phyloP scores from a whole-genome alignment of 2,888 invertebrate genomes.

The Heterodera filipjevi region DNA sequence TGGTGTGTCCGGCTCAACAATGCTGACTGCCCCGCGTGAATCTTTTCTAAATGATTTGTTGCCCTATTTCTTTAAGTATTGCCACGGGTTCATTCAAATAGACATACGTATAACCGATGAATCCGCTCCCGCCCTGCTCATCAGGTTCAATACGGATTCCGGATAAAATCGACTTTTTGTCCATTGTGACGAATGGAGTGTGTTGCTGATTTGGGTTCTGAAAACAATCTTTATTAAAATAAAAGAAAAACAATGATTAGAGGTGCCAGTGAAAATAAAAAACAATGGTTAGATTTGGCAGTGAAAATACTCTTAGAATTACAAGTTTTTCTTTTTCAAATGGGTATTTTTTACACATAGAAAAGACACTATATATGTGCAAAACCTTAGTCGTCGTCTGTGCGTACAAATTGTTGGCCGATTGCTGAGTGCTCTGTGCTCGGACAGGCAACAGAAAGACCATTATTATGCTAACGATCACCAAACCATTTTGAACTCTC shows the following conservation, averaged over 20 bases:
- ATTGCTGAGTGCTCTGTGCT: neutral
- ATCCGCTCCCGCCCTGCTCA: conserved; percentile 49
- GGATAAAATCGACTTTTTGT: conserved; percentile 46
- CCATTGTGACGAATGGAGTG: conserved; percentile 42
- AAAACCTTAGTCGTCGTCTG: neutral
- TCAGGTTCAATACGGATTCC: conserved; percentile 46
- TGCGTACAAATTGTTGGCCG: neutral
- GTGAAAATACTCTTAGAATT: too few species aligned
- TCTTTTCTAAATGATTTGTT: too few species aligned
- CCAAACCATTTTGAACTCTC: neutral
- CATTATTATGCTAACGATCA: neutral
- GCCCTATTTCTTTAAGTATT: too few species aligned
- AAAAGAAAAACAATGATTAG: too few species aligned
- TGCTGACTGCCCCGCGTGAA: conserved; percentile 49
- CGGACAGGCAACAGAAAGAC: neutral
- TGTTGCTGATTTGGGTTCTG: neutral
- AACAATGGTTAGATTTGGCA: too few species aligned
- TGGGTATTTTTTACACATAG: too few species aligned
- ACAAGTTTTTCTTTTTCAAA: too few species aligned
- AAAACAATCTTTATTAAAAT: too few species aligned
- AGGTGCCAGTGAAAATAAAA: too few species aligned
- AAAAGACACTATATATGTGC: too few species aligned
- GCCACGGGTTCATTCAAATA: neutral
- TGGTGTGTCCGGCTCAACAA: conserved; percentile 51
- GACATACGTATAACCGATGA: conserved; percentile 50